Evolutionary conservation across 2,888 invertebrate species (phyloP), one percentile per base, ranked within the genome.

Genomic region (Eristalis intricaria): DNA sequence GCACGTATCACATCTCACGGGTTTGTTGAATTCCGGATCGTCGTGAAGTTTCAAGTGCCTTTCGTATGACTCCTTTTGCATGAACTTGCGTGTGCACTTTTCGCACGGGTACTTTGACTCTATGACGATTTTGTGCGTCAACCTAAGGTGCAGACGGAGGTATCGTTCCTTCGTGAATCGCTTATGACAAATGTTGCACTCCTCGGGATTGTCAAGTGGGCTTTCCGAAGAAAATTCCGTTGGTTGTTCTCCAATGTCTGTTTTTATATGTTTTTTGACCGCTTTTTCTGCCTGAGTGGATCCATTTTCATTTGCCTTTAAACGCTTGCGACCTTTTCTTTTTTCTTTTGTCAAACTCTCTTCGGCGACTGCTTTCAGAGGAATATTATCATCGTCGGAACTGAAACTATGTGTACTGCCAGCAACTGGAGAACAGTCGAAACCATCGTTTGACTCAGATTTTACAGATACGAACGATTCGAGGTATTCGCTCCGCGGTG

Each of bases 131-230:
- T 88, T 84, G 19, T 88, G 88, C 10, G 88, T 84, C 15, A 61
- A n/a, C 19, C 84, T 61, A 2, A 84, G 56, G 32, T 88, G 88
- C 15, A 84, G 50, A 1, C 88, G 84, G 0, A 88, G 38, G 15
- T 88, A 88, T 11, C 88, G 79, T 13, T 88, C 88, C 43, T 88
- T 88, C 8, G 88, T 77, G 23, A 88, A 88, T 4, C 69, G 73
- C 10, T 84, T 84, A 10, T 77, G 84, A 35, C 88, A 88, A n/a
- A 88, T 84, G 19, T 84, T 84, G 11, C 88, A 88, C 43, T 88
- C 74, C 13, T 84, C 84, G 4, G 80, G 80, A 70, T 88, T 80
- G 19, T 84, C 79, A 1, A 83, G 58, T 0, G 84, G 58, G 63
- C 64, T 78, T 29, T 87, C 83, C 22, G 74, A 29, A 2, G 78